phyloP scores from a whole-genome alignment of 2,113 vertebrate genomes.

The Prinia subflava region DNA sequence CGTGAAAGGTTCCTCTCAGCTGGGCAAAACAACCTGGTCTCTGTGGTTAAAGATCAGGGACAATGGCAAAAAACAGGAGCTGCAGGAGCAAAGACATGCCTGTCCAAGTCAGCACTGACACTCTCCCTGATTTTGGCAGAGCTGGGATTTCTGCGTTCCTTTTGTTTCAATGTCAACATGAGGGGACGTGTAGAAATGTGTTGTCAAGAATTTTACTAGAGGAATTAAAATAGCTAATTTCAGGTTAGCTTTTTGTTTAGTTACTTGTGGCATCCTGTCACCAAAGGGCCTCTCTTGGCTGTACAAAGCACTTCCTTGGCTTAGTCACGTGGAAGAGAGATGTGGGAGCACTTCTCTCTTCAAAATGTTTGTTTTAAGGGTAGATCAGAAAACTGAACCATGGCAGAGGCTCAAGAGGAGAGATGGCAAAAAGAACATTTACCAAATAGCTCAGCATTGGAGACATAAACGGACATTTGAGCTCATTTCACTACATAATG shows the following conservation, averaged over 20 bases:
- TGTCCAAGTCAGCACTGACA: background rate
- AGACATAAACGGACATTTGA: conserved; percentile 46
- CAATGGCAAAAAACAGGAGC: background rate
- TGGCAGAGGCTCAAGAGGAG: background rate
- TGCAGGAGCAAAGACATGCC: background rate
- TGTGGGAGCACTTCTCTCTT: background rate
- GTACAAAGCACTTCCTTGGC: background rate
- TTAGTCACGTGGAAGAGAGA: background rate
- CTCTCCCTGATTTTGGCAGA: background rate
- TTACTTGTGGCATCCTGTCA: background rate
- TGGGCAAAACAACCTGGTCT: background rate
- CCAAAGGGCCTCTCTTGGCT: background rate
- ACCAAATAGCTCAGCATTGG: conserved; percentile 3
- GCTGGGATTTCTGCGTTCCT: background rate
- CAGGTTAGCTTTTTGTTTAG: background rate
- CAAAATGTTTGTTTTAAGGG: background rate
- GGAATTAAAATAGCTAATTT: background rate
- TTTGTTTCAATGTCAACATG: background rate
- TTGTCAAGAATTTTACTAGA: background rate
- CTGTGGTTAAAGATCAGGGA: background rate
- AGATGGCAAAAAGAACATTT: conserved; percentile 1
- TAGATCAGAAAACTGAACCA: background rate
- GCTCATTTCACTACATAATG: conserved; percentile 56
- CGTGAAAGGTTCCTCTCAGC: background rate
- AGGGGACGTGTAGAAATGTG: background rate